Conservation (phyloP, 2,888 invertebrate genomes). For the Eubasilissa splendida region DNA sequence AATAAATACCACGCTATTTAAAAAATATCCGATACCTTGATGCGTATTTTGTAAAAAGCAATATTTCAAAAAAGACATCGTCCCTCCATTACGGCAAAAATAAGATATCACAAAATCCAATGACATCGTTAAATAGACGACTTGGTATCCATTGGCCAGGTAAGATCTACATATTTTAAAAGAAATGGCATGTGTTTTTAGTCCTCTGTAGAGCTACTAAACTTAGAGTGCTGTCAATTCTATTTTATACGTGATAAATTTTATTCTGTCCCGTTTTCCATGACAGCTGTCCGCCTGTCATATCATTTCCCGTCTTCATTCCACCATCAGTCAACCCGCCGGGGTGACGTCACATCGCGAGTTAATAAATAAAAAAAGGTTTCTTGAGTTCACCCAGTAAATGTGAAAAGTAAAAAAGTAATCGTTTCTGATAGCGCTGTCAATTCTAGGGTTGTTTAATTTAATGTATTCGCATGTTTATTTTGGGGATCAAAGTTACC, state of each 20-base stretch:
- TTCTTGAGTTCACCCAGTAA: not conserved
- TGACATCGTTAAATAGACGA: too few species aligned
- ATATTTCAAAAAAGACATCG: too few species aligned
- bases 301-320: not conserved
- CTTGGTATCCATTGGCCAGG: not conserved
- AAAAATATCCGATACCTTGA: too few species aligned
- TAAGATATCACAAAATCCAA: too few species aligned
- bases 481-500: too few species aligned
- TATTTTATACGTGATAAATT: constrained; percentile 7
- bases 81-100: too few species aligned
- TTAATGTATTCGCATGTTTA: too few species aligned
- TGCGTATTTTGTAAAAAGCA: too few species aligned
- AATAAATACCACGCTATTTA: too few species aligned
- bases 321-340: constrained; percentile 25
- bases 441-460: not conserved
- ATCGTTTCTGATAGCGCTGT: not conserved
- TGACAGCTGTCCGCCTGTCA: constrained; percentile 22
- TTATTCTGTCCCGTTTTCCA: constrained; percentile 2
- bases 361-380: constrained; percentile 30
- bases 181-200: not conserved
- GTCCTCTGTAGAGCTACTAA: not conserved
- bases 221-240: constrained; percentile 12
- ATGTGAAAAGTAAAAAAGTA: constrained; percentile 5
- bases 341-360: not conserved
- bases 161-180: constrained; percentile 4